Evolutionary conservation across 2,797 vertebrate species (phyloP).

Genomic region (Cuculus canorus): DNA sequence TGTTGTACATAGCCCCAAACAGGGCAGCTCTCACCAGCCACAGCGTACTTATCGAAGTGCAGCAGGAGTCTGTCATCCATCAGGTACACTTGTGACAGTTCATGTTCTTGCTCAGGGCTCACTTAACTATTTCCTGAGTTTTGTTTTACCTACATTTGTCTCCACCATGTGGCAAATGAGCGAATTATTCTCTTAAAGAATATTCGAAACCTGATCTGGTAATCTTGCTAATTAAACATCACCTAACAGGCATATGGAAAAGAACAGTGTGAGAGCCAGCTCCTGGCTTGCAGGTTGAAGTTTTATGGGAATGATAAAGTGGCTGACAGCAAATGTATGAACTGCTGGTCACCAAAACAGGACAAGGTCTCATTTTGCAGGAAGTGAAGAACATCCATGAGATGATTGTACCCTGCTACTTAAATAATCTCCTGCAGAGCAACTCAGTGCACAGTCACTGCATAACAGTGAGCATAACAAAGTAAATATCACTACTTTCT

Average conservation of each 20-base stretch:
- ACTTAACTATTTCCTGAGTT: background rate
- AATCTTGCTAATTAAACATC: background rate
- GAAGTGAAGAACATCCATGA: accelerated
- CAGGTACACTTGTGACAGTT: background rate
- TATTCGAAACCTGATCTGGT: background rate
- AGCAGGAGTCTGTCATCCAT: background rate
- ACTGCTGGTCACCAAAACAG: background rate
- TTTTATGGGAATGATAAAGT: background rate
- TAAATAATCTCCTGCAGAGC: background rate
- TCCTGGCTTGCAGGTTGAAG: background rate
- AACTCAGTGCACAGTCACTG: accelerated
- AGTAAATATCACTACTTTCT: constrained; percentile 88
- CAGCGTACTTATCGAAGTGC: accelerated
- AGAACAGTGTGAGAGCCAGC: background rate
- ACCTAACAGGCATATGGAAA: background rate
- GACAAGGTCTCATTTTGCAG: background rate
- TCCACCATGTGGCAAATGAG: background rate
- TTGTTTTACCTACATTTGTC: background rate
- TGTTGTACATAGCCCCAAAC: background rate
- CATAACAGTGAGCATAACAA: constrained; percentile 80
- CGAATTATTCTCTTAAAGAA: background rate
- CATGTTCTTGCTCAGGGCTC: background rate
- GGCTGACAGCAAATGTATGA: background rate
- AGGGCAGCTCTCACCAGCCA: background rate
- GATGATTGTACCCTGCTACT: background rate